These are phyloP conservation scores for Notiomystis cincta DNA, from an alignment of 2,113 vertebrate genomes.

Conservation along the genomic window DNA sequence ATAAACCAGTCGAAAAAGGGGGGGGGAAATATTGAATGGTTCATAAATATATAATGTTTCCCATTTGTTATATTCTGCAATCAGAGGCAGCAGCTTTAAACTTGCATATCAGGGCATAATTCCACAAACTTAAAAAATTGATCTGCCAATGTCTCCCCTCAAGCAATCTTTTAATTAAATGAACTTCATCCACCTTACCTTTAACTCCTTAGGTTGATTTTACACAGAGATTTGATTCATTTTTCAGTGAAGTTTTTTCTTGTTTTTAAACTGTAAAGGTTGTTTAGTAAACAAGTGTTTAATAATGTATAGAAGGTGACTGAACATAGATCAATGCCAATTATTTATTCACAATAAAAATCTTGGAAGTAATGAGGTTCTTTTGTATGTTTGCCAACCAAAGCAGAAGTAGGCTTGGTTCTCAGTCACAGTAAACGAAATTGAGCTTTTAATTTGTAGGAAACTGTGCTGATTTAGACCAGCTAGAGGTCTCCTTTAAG, in stretches of 20 bases:
- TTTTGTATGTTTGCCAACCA: not conserved
- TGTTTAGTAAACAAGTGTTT: slow-evolving; percentile 55
- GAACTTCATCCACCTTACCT: slow-evolving; percentile 60
- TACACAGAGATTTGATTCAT: not conserved
- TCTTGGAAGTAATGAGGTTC: not conserved
- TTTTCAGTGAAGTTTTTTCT: slow-evolving; percentile 12
- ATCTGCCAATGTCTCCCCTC: slow-evolving; percentile 58
- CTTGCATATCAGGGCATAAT: slow-evolving; percentile 59
- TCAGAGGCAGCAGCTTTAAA: slow-evolving; percentile 50
- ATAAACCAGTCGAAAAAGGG: not conserved
- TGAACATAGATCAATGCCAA: slow-evolving; percentile 23
- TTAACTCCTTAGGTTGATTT: slow-evolving; percentile 54
- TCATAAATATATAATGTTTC: slow-evolving; percentile 65
- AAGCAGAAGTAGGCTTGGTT: not conserved
- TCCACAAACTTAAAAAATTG: slow-evolving; percentile 68
- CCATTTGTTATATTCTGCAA: slow-evolving; percentile 58
- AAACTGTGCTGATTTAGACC: not conserved
- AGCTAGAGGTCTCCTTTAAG: not conserved
- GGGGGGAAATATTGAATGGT: not conserved
- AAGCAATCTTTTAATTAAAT: slow-evolving; percentile 71
- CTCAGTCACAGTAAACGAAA: not conserved
- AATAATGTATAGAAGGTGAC: slow-evolving; percentile 47
- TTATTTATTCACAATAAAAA: slow-evolving; percentile 53
- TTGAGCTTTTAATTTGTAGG: not conserved
- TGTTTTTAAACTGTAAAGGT: slow-evolving; percentile 20